These are phyloP conservation scores for Acrocephalus kingi DNA, from an alignment of 2,113 vertebrate genomes.

Conservation along the genomic window DNA sequence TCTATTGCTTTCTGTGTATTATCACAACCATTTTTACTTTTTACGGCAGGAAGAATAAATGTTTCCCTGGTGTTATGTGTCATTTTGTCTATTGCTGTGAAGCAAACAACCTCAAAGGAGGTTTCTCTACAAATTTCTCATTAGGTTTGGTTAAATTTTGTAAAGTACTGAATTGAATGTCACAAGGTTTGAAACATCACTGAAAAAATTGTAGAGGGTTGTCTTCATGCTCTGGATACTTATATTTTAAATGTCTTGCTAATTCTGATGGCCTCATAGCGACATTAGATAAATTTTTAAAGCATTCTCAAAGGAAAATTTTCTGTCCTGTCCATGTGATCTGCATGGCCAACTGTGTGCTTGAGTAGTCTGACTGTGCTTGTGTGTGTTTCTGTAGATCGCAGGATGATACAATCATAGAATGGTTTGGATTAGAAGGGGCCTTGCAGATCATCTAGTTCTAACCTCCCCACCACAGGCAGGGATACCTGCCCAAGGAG, in stretches of 20 bases:
- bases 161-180: neutral
- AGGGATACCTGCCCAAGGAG: neutral
- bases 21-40: neutral
- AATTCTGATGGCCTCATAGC: neutral
- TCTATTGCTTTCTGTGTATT: neutral
- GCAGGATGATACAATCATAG: neutral
- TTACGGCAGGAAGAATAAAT: neutral
- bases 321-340: neutral
- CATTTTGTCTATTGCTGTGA: neutral
- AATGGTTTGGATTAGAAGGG: neutral
- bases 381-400: neutral
- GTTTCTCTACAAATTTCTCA: neutral
- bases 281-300: neutral
- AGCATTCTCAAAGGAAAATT: neutral
- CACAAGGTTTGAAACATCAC: fast-evolving
- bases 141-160: neutral
- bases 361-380: neutral
- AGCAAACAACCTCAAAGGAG: neutral
- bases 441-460: neutral
- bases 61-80: neutral
- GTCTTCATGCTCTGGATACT: neutral
- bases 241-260: neutral
- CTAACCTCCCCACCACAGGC: neutral
- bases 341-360: neutral
- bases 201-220: neutral